phyloP scores from a whole-genome alignment of 2,113 vertebrate species.

The Cettia cetti region DNA sequence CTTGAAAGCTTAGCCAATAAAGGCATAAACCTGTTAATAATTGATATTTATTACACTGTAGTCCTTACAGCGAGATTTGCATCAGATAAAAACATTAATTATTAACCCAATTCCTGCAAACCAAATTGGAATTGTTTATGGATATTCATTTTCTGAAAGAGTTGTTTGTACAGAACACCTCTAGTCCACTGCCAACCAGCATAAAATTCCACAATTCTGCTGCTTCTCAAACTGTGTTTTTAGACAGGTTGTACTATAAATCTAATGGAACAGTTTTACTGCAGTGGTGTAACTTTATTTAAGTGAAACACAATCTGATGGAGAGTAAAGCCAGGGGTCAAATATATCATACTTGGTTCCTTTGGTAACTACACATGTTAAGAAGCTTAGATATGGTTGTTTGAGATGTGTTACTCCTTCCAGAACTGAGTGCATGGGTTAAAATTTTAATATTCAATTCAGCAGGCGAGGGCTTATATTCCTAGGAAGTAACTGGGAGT shows the following conservation, averaged over 20 bases:
- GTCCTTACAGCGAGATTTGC: not conserved
- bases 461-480: not conserved
- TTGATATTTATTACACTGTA: not conserved
- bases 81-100: not conserved
- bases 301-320: not conserved
- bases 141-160: not conserved
- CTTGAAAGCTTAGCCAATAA: not conserved
- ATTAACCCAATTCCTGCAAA: not conserved
- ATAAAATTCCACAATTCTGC: not conserved
- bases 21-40: constrained; percentile 25
- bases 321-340: not conserved
- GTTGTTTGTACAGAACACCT: not conserved
- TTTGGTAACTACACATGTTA: not conserved
- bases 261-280: not conserved
- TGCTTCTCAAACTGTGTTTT: not conserved
- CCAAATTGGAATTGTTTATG: not conserved
- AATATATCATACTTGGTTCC: not conserved
- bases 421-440: not conserved
- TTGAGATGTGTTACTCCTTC: not conserved
- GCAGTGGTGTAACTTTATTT: not conserved
- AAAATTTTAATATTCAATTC: not conserved
- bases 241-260: not conserved
- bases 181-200: not conserved
- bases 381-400: not conserved
- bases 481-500: not conserved